Evolutionary conservation across 2,888 invertebrate species (phyloP), one percentile per base, ranked within the genome.

Genomic region (Adineta ricciae): DNA sequence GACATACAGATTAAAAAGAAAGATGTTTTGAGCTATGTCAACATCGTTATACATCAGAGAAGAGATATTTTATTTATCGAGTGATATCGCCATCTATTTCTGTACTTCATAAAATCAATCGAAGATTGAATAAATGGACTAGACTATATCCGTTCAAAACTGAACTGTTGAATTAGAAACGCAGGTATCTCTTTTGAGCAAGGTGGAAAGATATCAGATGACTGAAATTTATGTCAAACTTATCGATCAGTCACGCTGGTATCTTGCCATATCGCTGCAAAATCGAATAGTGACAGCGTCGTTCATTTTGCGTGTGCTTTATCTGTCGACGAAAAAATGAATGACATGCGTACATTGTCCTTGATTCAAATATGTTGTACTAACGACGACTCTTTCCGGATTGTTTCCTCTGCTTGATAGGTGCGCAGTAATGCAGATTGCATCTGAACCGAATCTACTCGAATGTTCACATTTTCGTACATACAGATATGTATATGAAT

Each of bases 211-310:
- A 64, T 19, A 36, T 19, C 64, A 64, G 16, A 64, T 64, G 64
- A 64, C 64, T 64, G 64, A 64, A 64, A 64, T 64, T 64, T 19
- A 5, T 64, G 46, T 27, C 0, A 32, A 32, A 64, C 19, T n/a
- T n/a, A 32, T 64, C 64, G 32, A 64, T 64, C 64, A 64, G 64
- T 64, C 64, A 64, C 64, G 64, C 32, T 64, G 64, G 64, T 64
- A 64, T 64, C 64, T 64, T 64, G 64, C 64, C 64, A 64, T 16
- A 36, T 64, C 64, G 32, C 64, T 27, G 19, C 64, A 64, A 64
- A 32, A 32, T 64, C 32, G 19, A 64, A 16, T 32, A 24, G 19
- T 27, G 64, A 64, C 16, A 64, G 9, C 21, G 5, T 21, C 9
- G 5, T 0, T 56, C 46, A 46, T 11, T 27, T 24, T 56, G 1